These are phyloP conservation scores for Thereva nobilitata DNA, from an alignment of 2,888 invertebrate genomes.

Conservation along the genomic window DNA sequence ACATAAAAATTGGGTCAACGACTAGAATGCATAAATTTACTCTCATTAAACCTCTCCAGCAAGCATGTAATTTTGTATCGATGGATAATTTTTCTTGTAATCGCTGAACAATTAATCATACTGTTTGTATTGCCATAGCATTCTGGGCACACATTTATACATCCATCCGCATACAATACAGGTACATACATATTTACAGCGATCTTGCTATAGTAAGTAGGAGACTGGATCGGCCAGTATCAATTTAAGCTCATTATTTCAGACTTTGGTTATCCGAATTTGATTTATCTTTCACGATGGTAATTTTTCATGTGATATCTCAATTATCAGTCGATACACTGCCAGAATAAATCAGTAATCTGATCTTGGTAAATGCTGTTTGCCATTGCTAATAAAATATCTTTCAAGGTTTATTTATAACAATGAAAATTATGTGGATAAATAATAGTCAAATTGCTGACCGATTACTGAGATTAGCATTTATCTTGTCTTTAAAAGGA, in stretches of 20 bases:
- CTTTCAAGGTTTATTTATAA: conserved; percentile 26
- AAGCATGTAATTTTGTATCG: conserved; percentile 30
- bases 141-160: conserved; percentile 16
- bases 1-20: conserved; percentile 33
- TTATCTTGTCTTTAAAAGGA: too few relatives aligned
- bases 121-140: conserved; percentile 21
- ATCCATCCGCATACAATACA: too few relatives aligned
- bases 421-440: conserved; percentile 23
- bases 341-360: conserved; percentile 44
- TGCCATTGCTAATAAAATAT: conserved; percentile 2
- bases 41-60: conserved; percentile 27
- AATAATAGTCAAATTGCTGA: conserved; percentile 1
- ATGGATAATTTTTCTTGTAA: conserved; percentile 32
- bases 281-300: conserved; percentile 47
- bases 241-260: conserved; percentile 36
- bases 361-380: conserved; percentile 20
- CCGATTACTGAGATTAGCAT: too few relatives aligned
- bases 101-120: conserved; percentile 33
- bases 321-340: conserved; percentile 46
- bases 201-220: too few relatives aligned
- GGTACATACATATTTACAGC: too few relatives aligned
- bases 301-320: conserved; percentile 47
- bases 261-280: conserved; percentile 37
- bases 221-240: conserved; percentile 19
- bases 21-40: conserved; percentile 29